Evolutionary conservation across 1,140 invertebrate species (phyloP).

Genomic region (Bilobella aurantiaca): DNA sequence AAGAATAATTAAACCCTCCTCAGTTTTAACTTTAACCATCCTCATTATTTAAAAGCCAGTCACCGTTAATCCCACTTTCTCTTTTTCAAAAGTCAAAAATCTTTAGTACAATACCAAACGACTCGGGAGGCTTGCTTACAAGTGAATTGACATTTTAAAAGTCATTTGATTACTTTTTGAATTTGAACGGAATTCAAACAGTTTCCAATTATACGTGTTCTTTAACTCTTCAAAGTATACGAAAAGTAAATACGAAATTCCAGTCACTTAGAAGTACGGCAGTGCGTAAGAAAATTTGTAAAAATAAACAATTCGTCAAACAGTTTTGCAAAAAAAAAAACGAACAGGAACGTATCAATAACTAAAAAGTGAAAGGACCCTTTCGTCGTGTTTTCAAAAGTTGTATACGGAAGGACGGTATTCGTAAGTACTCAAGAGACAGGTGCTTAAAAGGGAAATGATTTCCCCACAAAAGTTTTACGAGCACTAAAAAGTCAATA

Average conservation of each 20-base stretch:
- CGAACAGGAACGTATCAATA: background rate
- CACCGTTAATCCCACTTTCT: too few species aligned
- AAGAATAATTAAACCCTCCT: too few species aligned
- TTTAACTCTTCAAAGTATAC: conserved; percentile 15
- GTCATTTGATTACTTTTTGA: background rate
- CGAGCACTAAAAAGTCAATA: conserved; percentile 2
- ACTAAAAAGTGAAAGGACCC: too few species aligned
- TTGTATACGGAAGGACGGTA: background rate
- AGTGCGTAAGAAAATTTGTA: background rate
- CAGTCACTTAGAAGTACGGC: conserved; percentile 19
- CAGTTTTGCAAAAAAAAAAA: background rate
- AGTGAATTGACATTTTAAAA: background rate
- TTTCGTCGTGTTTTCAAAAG: too few species aligned
- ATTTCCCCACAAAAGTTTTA: background rate
- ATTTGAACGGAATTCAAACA: background rate
- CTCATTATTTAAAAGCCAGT: too few species aligned
- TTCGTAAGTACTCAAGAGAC: background rate
- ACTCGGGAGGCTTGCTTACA: too few species aligned
- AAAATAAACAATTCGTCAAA: background rate
- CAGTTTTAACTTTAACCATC: too few species aligned
- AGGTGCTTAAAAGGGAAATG: background rate
- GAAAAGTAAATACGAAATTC: conserved; percentile 11
- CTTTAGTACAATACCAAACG: too few species aligned
- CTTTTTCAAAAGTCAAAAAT: too few species aligned
- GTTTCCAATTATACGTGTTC: background rate